Conservation (phyloP, 2,888 invertebrate genomes). For the Yponomeuta malinellus region DNA sequence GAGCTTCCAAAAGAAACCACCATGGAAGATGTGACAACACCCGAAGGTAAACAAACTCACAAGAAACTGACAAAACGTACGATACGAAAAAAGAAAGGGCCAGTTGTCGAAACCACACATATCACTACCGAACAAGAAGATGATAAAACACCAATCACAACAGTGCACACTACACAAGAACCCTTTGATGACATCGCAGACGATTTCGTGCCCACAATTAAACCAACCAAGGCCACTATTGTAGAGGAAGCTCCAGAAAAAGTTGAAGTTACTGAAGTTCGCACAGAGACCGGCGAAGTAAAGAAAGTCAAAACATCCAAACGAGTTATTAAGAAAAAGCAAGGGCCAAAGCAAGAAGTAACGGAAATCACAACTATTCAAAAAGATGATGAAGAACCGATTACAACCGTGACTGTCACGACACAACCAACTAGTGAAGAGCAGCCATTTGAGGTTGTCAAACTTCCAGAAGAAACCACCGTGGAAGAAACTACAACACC, state of each 20-base stretch:
- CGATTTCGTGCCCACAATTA: constrained; percentile 21
- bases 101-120: constrained; percentile 49
- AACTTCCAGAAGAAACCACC: constrained; percentile 27
- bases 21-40: constrained; percentile 10
- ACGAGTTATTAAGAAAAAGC: constrained; percentile 33
- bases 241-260: constrained; percentile 28
- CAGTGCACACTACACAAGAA: constrained; percentile 43
- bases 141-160: constrained; percentile 49
- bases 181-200: constrained; percentile 31
- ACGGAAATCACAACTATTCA: constrained; percentile 42
- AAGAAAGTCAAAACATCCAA: constrained; percentile 25
- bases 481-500: not conserved
- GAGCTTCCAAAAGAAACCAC: constrained; percentile 32
- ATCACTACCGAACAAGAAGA: constrained; percentile 51
- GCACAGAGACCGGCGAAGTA: constrained; percentile 34
- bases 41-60: constrained; percentile 32
- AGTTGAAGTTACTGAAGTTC: constrained; percentile 25
- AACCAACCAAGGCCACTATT: constrained; percentile 30
- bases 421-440: constrained; percentile 11
- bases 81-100: constrained; percentile 44
- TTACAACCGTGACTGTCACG: constrained; percentile 10
- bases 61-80: constrained; percentile 27
- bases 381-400: constrained; percentile 29
- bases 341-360: constrained; percentile 27
- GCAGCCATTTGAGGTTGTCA: not conserved